These are phyloP conservation scores for Palythoa grandiflora DNA, from an alignment of 92 coral and sea anemone genomes.

Conservation along the genomic window DNA sequence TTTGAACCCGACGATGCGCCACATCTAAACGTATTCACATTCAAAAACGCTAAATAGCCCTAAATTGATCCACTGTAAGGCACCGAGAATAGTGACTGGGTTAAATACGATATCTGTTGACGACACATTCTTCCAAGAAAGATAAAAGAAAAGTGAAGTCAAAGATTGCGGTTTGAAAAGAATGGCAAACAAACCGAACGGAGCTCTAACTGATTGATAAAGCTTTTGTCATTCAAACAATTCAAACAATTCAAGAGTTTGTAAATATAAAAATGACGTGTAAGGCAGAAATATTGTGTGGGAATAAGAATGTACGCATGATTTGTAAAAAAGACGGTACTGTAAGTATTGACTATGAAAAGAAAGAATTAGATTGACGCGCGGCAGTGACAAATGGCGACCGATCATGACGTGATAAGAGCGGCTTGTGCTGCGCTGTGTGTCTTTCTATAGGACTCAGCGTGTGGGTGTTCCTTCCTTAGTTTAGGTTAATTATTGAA, in stretches of 20 bases:
- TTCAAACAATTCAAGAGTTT: background rate
- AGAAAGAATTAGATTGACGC: background rate
- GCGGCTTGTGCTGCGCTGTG: background rate
- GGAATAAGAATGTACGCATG: background rate
- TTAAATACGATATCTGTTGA: too few relatives aligned
- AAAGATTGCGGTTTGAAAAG: too few relatives aligned
- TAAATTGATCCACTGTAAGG: too few relatives aligned
- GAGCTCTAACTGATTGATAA: too few relatives aligned
- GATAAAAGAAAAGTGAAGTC: too few relatives aligned
- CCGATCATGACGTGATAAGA: background rate
- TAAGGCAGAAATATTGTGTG: background rate
- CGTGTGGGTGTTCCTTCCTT: background rate
- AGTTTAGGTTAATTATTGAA: conserved; percentile 1
- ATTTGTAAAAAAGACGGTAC: background rate
- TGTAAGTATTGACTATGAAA: background rate
- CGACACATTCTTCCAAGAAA: too few relatives aligned
- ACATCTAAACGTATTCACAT: too few relatives aligned
- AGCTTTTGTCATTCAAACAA: conserved; percentile 3
- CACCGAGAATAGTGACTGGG: too few relatives aligned
- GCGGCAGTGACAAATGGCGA: background rate
- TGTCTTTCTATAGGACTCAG: background rate
- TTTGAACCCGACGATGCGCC: too few relatives aligned
- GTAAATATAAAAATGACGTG: background rate
- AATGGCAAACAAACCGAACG: too few relatives aligned
- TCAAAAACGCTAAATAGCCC: too few relatives aligned